These are phyloP conservation scores for Hypselothyrea guttata DNA, from an alignment of 2,888 invertebrate genomes.

Conservation along the genomic window DNA sequence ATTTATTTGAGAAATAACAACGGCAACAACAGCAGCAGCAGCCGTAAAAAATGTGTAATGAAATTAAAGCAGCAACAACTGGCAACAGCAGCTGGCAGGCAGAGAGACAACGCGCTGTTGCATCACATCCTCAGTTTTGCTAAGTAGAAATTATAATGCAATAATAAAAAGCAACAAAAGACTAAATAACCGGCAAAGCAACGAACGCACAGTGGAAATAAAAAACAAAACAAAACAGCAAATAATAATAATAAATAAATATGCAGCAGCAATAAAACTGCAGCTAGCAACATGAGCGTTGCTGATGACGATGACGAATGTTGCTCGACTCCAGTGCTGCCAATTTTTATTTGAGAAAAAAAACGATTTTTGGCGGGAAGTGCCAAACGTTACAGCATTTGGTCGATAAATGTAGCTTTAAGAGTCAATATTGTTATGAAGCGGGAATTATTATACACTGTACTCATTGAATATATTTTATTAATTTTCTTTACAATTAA, in stretches of 20 bases:
- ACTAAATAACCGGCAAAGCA: slow-evolving; percentile 42
- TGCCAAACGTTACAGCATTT: no score
- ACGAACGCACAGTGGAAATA: no score
- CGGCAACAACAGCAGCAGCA: slow-evolving; percentile 31
- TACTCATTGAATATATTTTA: no score
- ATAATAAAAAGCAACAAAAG: slow-evolving; percentile 60
- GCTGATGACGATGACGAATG: slow-evolving; percentile 66
- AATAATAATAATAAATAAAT: slow-evolving; percentile 67
- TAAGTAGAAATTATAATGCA: slow-evolving; percentile 77
- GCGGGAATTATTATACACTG: no score
- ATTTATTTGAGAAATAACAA: slow-evolving; percentile 76
- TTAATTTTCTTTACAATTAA: no score
- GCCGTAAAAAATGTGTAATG: slow-evolving; percentile 55
- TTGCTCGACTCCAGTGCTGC: slow-evolving; percentile 40
- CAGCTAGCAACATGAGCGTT: slow-evolving; percentile 39
- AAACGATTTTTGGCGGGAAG: no score
- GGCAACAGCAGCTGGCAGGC: slow-evolving; percentile 9
- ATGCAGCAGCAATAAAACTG: slow-evolving; percentile 50
- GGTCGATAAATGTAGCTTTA: no score
- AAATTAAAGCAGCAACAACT: slow-evolving; percentile 64
- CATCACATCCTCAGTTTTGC: slow-evolving; percentile 72
- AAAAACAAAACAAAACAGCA: slow-evolving; percentile 36
- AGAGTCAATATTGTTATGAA: no score
- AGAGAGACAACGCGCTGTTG: slow-evolving; percentile 39
- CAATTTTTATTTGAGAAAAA: no score